Evolutionary conservation across 2,797 vertebrate species (phyloP), one percentile per base, ranked within the genome.

Genomic region (Pseudopleuronectes americanus): DNA sequence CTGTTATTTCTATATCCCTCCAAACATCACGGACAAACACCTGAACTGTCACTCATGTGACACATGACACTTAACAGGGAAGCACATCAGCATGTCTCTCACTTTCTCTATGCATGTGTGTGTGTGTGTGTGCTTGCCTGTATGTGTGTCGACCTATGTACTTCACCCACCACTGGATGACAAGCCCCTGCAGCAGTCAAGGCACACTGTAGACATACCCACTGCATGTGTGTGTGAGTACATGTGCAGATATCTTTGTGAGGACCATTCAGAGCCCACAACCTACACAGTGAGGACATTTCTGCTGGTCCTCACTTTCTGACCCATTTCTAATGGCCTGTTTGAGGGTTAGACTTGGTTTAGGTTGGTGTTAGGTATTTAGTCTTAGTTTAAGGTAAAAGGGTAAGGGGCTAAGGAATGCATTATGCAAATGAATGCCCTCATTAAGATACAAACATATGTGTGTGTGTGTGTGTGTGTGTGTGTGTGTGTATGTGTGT

Each of bases 131-230:
- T 41, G 38, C 9, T 8, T 31, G 31, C 7, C 7, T 31, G 1
- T 26, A 13, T 43, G 41, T 43, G 41, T 43, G 41, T 43, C 41
- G 70, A 74, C 70, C 71, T 48, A 38, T 79, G 80, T 74, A 74
- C 77, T 78, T 82, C 76, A 83, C 65, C 81, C 81, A 85, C 84
- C 14, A 45, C 43, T 45, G 43, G 16, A 72, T 89, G 89, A 90
- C 84, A 87, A 81, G 75, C 48, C 84, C 78, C 80, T 85, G 88
- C 84, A 90, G 87, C 85, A 75, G 78, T 80, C 64, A 74, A 81
- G 63, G 54, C 78, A 83, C 74, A 65, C 48, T 68, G 80, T 52
- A 77, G 60, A 83, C 71, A 57, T 67, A 26, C 59, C n/a, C 62
- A 33, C 51, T 28, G 77, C 45, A 49, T 76, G 57, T 53, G 57